These are phyloP conservation scores for Ondatra zibethicus DNA, from an alignment of 2,113 vertebrate genomes.

Conservation along the genomic window DNA sequence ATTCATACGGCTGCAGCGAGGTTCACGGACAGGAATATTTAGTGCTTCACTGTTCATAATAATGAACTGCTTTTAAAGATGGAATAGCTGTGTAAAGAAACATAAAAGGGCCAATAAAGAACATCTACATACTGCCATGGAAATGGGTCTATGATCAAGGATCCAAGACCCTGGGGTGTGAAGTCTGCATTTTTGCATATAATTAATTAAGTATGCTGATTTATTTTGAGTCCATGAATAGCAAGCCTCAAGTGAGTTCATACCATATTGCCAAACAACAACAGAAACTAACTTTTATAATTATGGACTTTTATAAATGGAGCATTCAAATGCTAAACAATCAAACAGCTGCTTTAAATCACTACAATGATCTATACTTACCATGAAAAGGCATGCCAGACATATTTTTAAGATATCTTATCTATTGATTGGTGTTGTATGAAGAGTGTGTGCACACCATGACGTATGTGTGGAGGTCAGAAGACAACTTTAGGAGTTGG, in stretches of 20 bases:
- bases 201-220: constrained; percentile 1
- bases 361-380: neutral
- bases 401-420: neutral
- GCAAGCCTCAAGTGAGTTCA: neutral
- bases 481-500: neutral
- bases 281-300: constrained; percentile 5
- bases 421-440: neutral
- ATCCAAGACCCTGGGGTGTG: neutral
- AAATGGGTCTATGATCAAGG: neutral
- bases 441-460: neutral
- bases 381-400: constrained; percentile 7
- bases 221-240: neutral
- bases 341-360: constrained; percentile 12
- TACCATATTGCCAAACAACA: constrained; percentile 19
- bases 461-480: neutral
- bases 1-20: neutral
- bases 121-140: neutral
- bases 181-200: constrained; percentile 17
- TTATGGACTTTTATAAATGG: constrained; percentile 19
- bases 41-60: neutral
- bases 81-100: neutral
- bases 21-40: constrained; percentile 13
- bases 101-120: neutral
- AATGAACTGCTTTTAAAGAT: neutral
- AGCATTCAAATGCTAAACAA: neutral